Evolutionary conservation across 2,113 vertebrate species (phyloP).

Genomic region (Ursus arctos): DNA sequence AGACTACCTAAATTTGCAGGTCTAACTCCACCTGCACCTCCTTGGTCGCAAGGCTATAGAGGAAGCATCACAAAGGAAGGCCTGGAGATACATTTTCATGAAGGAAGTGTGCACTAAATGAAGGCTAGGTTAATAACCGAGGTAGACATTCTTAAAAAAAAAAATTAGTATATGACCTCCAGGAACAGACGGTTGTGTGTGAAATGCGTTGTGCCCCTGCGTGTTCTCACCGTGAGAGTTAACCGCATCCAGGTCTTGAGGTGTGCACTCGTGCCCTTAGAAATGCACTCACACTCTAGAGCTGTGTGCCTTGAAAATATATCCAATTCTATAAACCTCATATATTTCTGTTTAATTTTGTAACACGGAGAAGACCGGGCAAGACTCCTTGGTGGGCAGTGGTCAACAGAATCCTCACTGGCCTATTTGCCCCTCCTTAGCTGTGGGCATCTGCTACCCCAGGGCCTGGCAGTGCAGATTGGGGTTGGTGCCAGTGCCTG

Average conservation of each 20-base stretch:
- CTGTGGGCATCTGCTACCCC: slow-evolving; percentile 61
- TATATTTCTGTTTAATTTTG: background rate
- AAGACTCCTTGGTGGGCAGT: background rate
- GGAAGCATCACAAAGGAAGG: background rate
- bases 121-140: background rate
- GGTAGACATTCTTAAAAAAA: background rate
- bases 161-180: background rate
- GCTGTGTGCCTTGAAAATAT: background rate
- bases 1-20: background rate
- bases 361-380: background rate
- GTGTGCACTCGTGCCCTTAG: fast-evolving
- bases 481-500: slow-evolving; percentile 59
- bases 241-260: background rate
- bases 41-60: background rate
- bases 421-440: background rate
- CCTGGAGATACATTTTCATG: background rate
- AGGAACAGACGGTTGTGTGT: background rate
- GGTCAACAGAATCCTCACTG: background rate
- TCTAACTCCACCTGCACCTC: background rate
- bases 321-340: background rate
- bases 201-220: background rate
- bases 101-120: background rate
- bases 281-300: background rate
- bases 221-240: background rate
- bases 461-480: slow-evolving; percentile 25